A percentile compares a stretch with the other conserved stretches of the same genome.
These are phyloP conservation scores for Cephus runcator DNA, from an alignment of 2,888 invertebrate genomes.

Conservation along the genomic window DNA sequence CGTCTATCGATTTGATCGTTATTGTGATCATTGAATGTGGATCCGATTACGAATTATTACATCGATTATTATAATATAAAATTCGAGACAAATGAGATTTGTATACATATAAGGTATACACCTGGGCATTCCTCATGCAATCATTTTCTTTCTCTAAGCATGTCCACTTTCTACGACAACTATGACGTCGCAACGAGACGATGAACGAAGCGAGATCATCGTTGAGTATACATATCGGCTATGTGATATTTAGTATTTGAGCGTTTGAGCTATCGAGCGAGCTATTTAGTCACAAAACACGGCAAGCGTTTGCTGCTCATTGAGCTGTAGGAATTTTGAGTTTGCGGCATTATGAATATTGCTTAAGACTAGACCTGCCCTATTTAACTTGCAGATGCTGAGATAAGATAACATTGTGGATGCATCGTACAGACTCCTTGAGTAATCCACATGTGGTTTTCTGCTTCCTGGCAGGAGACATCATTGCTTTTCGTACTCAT, in stretches of 20 bases:
- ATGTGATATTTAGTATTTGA: not conserved
- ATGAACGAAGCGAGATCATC: not conserved
- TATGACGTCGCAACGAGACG: not conserved
- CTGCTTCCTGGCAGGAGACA: not conserved
- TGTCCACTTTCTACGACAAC: not conserved
- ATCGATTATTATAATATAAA: not conserved
- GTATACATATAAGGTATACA: not conserved
- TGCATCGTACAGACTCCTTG: not conserved
- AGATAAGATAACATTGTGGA: not conserved
- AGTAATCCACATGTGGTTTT: not conserved
- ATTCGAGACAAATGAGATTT: not conserved
- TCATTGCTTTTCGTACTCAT: not conserved
- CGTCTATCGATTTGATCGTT: not conserved
- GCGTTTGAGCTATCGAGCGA: not conserved
- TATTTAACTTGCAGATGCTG: not conserved
- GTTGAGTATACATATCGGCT: not conserved
- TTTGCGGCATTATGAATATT: not conserved
- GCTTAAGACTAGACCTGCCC: not conserved
- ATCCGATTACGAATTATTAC: not conserved
- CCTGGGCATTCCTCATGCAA: not conserved
- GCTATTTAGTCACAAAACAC: not conserved
- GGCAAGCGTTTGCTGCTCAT: not conserved
- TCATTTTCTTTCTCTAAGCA: not conserved
- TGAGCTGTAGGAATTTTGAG: not conserved
- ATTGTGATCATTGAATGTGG: not conserved